phyloP scores from a whole-genome alignment of 2,797 vertebrate genomes.

The Cynodonichthys magdalenae region DNA sequence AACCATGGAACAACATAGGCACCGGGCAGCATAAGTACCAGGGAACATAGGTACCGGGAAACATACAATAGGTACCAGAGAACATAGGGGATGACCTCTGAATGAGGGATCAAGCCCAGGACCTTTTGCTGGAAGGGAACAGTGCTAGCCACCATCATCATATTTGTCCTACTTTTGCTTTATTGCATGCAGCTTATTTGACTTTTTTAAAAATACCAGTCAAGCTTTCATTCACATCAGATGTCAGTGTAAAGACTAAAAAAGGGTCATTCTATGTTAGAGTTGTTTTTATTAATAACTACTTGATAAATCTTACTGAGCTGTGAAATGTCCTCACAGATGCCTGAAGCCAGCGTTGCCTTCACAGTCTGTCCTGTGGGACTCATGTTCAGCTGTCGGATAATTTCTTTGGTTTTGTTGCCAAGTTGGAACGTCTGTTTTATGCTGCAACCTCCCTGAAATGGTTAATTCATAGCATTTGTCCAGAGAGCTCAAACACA shows the following conservation, averaged over 20 bases:
- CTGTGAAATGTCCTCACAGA: constrained; percentile 29
- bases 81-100: too few species aligned
- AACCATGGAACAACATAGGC: too few species aligned
- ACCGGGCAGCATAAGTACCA: too few species aligned
- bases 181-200: neutral
- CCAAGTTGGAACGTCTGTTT: constrained; percentile 21
- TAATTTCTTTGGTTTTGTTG: constrained; percentile 19
- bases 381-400: constrained; percentile 22
- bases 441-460: constrained; percentile 6
- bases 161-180: constrained; percentile 1
- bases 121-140: too few species aligned
- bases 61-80: too few species aligned
- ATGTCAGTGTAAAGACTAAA: constrained; percentile 7
- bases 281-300: constrained; percentile 14
- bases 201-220: neutral
- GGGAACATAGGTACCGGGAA: too few species aligned
- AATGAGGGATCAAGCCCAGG: too few species aligned
- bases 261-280: neutral
- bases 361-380: constrained; percentile 24
- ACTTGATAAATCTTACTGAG: constrained; percentile 27
- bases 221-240: constrained; percentile 8
- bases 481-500: constrained; percentile 5
- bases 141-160: too few species aligned
- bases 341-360: constrained; percentile 14
- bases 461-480: constrained; percentile 19